Evolutionary conservation across 1,140 invertebrate species (phyloP).

Genomic region (Danaus plexippus): DNA sequence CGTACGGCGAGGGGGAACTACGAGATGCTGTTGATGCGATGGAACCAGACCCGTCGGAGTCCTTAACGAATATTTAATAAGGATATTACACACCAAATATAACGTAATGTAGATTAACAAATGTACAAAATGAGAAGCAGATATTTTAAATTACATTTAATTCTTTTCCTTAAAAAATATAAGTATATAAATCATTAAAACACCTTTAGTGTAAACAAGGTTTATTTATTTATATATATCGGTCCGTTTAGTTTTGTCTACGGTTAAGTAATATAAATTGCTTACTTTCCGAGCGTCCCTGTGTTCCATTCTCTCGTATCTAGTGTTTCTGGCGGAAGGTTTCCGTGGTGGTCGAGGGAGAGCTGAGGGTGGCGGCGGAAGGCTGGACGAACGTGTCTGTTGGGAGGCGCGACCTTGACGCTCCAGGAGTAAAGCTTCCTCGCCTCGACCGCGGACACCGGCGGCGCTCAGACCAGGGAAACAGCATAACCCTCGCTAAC

Average conservation of each 20-base stretch:
- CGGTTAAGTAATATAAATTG: slow-evolving; percentile 1
- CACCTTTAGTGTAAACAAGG: too few species aligned
- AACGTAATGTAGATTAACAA: too few species aligned
- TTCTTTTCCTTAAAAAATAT: too few species aligned
- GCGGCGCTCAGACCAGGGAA: slow-evolving; percentile 87
- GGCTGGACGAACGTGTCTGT: slow-evolving; percentile 73
- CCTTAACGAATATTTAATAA: slow-evolving; percentile 29
- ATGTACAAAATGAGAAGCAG: too few species aligned
- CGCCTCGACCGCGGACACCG: slow-evolving; percentile 71
- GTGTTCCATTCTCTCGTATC: slow-evolving; percentile 74
- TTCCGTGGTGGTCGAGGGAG: slow-evolving; percentile 78
- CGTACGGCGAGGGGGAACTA: slow-evolving; percentile 58
- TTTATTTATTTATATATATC: too few species aligned
- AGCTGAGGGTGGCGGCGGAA: slow-evolving; percentile 75
- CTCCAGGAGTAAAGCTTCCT: slow-evolving; percentile 82
- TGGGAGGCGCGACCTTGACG: slow-evolving; percentile 83
- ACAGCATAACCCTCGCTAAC: slow-evolving; percentile 86
- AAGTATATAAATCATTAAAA: too few species aligned
- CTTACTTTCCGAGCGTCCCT: slow-evolving; percentile 73
- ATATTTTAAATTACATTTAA: too few species aligned
- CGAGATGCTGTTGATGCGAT: slow-evolving; percentile 59
- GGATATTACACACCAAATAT: too few species aligned
- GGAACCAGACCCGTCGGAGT: slow-evolving; percentile 66
- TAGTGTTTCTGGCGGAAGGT: slow-evolving; percentile 69
- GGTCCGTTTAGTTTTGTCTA: too few species aligned